Evolutionary conservation across 2,888 invertebrate species (phyloP), one percentile per base, ranked within the genome.

Genomic region (Elegia similella): DNA sequence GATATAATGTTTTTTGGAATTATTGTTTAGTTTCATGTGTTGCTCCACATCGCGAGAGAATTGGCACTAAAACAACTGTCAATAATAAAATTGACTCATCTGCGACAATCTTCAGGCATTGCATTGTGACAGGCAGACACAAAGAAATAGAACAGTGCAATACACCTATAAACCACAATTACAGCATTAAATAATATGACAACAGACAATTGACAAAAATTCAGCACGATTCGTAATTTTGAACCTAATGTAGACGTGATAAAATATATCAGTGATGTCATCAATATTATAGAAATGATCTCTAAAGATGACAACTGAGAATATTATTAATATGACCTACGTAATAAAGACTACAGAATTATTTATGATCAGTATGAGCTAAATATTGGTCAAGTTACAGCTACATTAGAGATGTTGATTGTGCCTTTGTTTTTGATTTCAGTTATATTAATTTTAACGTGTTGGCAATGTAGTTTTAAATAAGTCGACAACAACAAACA

Each of bases 111-210:
- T 29, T 23, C 42, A 42, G 23, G 23, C 16, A 10, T 53, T 29
- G 13, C 15, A 42, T 53, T 53, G 42, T 53, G 52, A 42, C 29
- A 53, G 42, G 29, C 23, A 16, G 48, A 53, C 42, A 42, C 6
- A 52, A 38, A 38, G 15, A 53, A 59, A 59, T 52, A 34, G 59
- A 53, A 47, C 54, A 55, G 58, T 55, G 42, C 60, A 62, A 60
- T 42, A 57, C 29, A 15, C 44, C 59, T 57, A 67, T 66, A 63
- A 64, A 66, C 38, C 42, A 63, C 58, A 68, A 67, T 55, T 10
- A 55, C 16, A 54, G 44, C 15, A 29, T 29, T 29, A 7, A 29
- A 66, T 60, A 56, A 50, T 42, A 32, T 61, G 59, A 59, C 62
- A 62, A 56, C 47, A 44, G 63, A 58, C 34, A 59, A 59, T 60